Percentiles rank a stretch among this genome's conserved stretches.
Evolutionary conservation across 2,113 vertebrate genomes (phyloP).

Genomic region (Nesospiza acunhae): DNA sequence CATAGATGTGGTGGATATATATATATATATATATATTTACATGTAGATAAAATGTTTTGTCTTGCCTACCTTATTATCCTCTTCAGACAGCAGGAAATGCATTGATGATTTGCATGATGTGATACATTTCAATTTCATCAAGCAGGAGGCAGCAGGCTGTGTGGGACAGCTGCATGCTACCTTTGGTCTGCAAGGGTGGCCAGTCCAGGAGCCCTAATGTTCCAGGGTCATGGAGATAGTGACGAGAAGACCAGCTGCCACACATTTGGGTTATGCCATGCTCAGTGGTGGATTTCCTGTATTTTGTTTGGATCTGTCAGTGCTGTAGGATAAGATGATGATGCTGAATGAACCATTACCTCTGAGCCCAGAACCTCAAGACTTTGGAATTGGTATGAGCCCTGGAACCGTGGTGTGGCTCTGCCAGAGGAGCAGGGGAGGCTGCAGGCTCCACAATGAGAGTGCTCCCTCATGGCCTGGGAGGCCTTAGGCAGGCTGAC

Average conservation of each 20-base stretch:
- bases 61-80: neutral
- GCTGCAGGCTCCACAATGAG: accelerated
- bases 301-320: neutral
- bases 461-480: neutral
- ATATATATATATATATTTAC: accelerated
- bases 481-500: accelerated
- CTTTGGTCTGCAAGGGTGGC: neutral
- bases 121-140: neutral
- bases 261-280: accelerated
- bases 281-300: neutral
- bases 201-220: neutral
- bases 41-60: neutral
- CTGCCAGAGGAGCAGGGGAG: neutral
- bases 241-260: neutral
- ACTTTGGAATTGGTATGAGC: neutral
- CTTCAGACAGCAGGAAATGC: neutral
- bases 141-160: neutral
- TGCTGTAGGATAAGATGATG: neutral
- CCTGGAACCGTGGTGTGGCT: neutral
- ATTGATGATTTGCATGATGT: neutral
- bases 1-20: accelerated
- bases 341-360: accelerated
- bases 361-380: neutral
- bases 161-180: neutral
- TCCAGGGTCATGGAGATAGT: neutral